phyloP scores from a whole-genome alignment of 2,888 invertebrate genomes.

The Drosophila paranaensis region DNA sequence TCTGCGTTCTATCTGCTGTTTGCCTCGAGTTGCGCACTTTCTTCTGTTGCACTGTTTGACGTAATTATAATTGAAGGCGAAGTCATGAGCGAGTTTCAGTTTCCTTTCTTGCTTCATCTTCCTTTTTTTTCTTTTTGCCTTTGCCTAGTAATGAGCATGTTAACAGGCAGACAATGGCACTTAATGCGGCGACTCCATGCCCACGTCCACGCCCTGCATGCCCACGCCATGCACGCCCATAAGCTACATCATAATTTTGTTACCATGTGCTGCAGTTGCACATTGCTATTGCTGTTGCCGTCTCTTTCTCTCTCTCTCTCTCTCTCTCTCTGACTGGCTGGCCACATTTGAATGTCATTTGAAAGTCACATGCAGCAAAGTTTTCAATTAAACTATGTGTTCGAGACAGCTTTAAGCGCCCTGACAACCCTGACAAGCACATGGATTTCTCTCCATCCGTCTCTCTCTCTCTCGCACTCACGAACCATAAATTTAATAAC shows the following conservation, averaged over 20 bases:
- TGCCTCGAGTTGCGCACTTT: constrained; percentile 78
- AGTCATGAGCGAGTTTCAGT: constrained; percentile 77
- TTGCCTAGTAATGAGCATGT: constrained; percentile 77
- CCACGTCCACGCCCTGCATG: neutral
- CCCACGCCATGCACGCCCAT: neutral
- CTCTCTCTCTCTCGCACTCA: neutral
- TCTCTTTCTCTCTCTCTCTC: neutral
- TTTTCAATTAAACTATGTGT: constrained; percentile 58
- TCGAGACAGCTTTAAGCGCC: constrained; percentile 49
- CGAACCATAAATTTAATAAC: constrained; percentile 47
- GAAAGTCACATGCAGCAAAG: constrained; percentile 63
- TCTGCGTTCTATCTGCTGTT: constrained; percentile 68
- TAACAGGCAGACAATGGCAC: constrained; percentile 80
- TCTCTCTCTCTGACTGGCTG: neutral
- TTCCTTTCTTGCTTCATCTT: constrained; percentile 30
- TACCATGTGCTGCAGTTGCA: constrained; percentile 48
- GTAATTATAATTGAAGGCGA: constrained; percentile 82
- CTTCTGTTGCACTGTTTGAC: constrained; percentile 79
- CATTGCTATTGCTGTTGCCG: neutral
- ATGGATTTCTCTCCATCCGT: neutral
- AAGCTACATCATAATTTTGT: constrained; percentile 54
- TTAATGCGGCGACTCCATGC: constrained; percentile 56
- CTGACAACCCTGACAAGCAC: neutral
- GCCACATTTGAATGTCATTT: constrained; percentile 68
- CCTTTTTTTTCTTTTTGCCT: constrained; percentile 22